Evolutionary conservation across 2,797 vertebrate species (phyloP), one percentile per base, ranked within the genome.

Genomic region (Phoeniculus purpureus): DNA sequence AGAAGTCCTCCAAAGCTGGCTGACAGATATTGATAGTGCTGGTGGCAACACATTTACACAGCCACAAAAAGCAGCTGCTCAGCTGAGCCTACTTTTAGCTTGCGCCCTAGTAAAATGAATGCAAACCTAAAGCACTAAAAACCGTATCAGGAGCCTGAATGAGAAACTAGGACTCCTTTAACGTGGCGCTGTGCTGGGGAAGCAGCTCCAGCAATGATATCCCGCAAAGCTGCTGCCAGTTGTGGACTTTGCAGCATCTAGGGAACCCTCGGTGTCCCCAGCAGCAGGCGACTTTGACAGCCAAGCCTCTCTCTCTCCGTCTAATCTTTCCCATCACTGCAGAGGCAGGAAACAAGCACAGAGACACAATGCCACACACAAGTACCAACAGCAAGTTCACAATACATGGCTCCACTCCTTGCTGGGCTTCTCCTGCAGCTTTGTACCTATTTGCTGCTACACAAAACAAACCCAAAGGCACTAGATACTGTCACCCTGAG

Each of bases 1-100:
- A 62, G 52, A 66, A 40, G 64, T 43, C 74, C 85, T 92, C 75
- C 91, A 89, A 86, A 95, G 87, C 85, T 81, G 75, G 72, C 70
- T 90, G 89, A 95, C 13, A 10, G 89, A 43, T 93, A 95, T 31
- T 83, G 89, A 92, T 95, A 94, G 61, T 90, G 87, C 90, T 94
- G 84, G 93, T 95, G 79, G 81, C 94, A 96, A 94, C 60, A 92
- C 93, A 95, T 96, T 95, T 95, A 92, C 89, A 94, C 81, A 95
- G 92, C 80, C 93, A 89, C 47, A 19, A 89, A 92, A 89, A 94
- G 74, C 95, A 93, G 82, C 89, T 92, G 71, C 84, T 89, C 66
- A 64, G 79, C 74, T 91, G 51, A 87, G 50, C 82, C 79, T 93
- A 67, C 90, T 94, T 94, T 89, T 85, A 95, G 93, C 60, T 83